These are phyloP conservation scores for Pampusana beccarii DNA, from an alignment of 2,113 vertebrate species.

Conservation along the genomic window DNA sequence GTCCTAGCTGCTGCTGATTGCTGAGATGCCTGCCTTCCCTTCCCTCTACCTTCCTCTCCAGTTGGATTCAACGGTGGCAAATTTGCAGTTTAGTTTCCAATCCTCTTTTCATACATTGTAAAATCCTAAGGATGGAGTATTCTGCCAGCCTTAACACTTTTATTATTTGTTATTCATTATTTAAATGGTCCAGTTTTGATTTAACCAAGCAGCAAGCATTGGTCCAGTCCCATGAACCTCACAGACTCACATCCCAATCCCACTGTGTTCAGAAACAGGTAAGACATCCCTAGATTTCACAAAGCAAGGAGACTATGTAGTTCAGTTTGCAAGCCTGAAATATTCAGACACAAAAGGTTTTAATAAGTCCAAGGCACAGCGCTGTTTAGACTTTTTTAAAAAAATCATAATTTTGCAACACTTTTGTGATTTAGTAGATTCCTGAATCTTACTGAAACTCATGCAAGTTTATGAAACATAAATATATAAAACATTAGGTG, in stretches of 20 bases:
- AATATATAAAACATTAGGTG: neutral
- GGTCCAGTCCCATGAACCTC: neutral
- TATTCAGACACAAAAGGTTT: neutral
- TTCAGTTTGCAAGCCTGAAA: neutral
- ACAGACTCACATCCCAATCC: neutral
- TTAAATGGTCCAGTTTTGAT: neutral
- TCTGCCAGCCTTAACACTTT: neutral
- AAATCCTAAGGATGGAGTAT: neutral
- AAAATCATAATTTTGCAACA: neutral
- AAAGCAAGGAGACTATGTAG: neutral
- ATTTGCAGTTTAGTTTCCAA: neutral
- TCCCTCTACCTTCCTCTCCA: neutral
- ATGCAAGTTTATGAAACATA: neutral
- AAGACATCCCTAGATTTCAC: neutral
- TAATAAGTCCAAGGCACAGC: neutral
- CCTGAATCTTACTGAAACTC: neutral
- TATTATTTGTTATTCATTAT: neutral
- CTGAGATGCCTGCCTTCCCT: neutral
- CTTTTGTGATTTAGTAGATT: neutral
- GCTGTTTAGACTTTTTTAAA: neutral
- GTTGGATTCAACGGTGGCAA: neutral
- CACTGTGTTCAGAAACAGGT: neutral
- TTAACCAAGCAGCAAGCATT: neutral
- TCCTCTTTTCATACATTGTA: neutral
- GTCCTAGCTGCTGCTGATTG: neutral